A percentile compares a stretch with the other conserved stretches of the same genome.
These are phyloP conservation scores for Squalus acanthias DNA, from an alignment of 2,797 vertebrate species.

Conservation along the genomic window DNA sequence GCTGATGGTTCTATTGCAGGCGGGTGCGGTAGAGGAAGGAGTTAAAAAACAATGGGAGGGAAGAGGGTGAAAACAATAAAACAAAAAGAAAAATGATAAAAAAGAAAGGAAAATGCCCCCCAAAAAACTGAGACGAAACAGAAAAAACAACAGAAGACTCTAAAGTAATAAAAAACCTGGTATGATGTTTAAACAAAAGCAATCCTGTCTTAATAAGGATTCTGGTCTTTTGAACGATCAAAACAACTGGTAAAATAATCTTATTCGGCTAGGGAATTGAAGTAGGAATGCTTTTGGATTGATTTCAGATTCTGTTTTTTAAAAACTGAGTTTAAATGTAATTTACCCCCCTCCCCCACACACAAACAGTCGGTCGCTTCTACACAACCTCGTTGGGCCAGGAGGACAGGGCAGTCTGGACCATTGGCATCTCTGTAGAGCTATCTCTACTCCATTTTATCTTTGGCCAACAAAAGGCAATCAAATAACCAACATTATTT, in stretches of 20 bases:
- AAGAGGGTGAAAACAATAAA: conserved; percentile 61
- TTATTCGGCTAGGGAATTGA: not conserved
- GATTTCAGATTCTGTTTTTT: not conserved
- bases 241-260: not conserved
- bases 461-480: too few relatives aligned
- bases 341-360: not conserved
- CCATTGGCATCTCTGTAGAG: not conserved
- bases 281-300: not conserved
- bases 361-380: not conserved
- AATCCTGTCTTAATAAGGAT: not conserved
- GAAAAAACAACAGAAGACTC: conserved; percentile 54
- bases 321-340: not conserved
- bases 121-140: conserved; percentile 58
- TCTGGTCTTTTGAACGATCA: not conserved
- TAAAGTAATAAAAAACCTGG: conserved; percentile 57
- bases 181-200: conserved; percentile 27
- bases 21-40: conserved; percentile 56
- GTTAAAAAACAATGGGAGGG: conserved; percentile 50
- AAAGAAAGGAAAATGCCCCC: conserved; percentile 67
- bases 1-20: conserved; percentile 89
- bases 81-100: conserved; percentile 80
- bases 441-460: not conserved
- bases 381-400: not conserved
- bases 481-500: too few relatives aligned
- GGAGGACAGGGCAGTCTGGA: not conserved